Evolutionary conservation across 2,113 vertebrate genomes (phyloP).

Genomic region (Lasiurus cinereus): DNA sequence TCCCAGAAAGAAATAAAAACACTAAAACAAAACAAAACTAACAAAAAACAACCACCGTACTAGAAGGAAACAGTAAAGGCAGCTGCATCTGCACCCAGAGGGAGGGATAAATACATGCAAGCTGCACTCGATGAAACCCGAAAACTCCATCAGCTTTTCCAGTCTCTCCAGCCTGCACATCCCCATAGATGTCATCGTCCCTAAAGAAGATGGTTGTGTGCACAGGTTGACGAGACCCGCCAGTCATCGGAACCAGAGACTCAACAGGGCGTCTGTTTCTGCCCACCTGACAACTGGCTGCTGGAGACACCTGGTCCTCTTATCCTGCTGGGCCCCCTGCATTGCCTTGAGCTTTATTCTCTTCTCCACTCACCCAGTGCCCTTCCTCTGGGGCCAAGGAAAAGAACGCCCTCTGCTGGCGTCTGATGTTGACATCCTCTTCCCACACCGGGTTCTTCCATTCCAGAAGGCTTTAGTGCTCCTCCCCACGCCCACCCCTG

Average conservation of each 20-base stretch:
- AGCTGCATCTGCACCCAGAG: background rate
- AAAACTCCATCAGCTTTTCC: conserved; percentile 50
- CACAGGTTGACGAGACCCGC: conserved; percentile 71
- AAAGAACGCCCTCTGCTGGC: background rate
- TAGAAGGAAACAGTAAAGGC: background rate
- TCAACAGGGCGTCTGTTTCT: background rate
- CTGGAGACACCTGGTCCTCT: conserved; percentile 59
- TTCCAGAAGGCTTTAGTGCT: background rate
- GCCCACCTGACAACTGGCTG: conserved; percentile 7
- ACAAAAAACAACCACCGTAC: background rate
- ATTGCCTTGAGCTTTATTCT: background rate
- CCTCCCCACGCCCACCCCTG: background rate
- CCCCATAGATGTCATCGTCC: conserved; percentile 47
- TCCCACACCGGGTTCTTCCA: background rate
- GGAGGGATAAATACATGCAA: background rate
- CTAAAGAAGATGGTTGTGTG: conserved; percentile 49
- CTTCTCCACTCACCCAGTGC: background rate
- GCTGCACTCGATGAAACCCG: background rate
- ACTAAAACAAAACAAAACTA: background rate
- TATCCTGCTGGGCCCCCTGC: background rate
- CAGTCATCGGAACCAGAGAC: conserved; percentile 19
- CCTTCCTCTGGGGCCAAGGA: background rate
- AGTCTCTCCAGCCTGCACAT: conserved; percentile 17
- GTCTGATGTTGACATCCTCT: background rate
- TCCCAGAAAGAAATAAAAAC: background rate